Evolutionary conservation across 2,113 vertebrate genomes (phyloP), one percentile per base, ranked within the genome.

Genomic region (Trogon surrucura): DNA sequence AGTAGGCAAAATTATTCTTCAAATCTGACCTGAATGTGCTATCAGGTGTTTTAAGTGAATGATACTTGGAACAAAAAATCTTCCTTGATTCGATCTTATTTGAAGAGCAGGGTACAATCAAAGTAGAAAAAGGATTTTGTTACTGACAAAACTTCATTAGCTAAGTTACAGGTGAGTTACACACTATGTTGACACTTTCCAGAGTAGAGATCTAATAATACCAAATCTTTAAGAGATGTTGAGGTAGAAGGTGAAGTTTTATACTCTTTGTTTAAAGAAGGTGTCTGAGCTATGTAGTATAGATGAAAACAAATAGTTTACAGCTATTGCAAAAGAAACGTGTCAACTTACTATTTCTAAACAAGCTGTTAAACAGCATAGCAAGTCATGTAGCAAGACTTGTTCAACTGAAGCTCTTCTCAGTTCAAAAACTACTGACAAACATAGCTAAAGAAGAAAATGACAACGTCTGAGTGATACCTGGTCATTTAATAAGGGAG

Each of bases 131-230:
- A 67, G 5, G 7, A 62, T 66, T 86, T 88, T 89, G 15, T 67
- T 82, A 41, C 29, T 69, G 13, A 30, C 17, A 6, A 60, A 45
- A 69, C 21, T 88, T 91, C 26, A 50, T 90, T 65, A 64, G 10
- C 38, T 81, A 19, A 58, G 10, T 2, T 54, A 32, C 27, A 54
- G 30, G 41, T 0, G 0, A 80, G 25, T n/a, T 44, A 64, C 6
- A 12, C 19, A 23, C 0, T 0, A 41, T 83, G 22, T 25, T 38
- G 27, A n/a, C 5, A 16, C 14, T 80, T 84, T 26, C 7, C 47
- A 71, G n/a, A 71, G 51, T 19, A 92, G 11, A 84, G 71, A 66
- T 54, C 30, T 3, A 65, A 2, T 51, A 60, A 48, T 70, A 74
- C 4, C 27, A 80, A 54, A 47, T 91, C 36, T 88, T 74, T 53